These are phyloP conservation scores for Panonychus citri DNA, from an alignment of 1,140 invertebrate genomes.

Conservation along the genomic window DNA sequence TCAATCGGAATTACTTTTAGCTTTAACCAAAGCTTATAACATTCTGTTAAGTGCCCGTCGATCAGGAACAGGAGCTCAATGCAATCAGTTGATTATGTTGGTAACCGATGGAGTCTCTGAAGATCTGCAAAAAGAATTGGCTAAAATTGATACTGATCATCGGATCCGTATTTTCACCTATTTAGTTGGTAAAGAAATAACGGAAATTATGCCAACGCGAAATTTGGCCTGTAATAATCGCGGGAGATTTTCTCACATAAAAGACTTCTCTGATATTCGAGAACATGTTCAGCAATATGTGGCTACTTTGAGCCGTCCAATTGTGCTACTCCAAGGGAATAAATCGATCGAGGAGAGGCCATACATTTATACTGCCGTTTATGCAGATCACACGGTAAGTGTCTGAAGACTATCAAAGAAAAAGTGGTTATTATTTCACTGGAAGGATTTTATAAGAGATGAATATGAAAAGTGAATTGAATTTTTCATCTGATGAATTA, in stretches of 20 bases:
- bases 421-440: too few species aligned
- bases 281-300: slow-evolving; percentile 73
- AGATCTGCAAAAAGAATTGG: slow-evolving; percentile 25
- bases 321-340: slow-evolving; percentile 32
- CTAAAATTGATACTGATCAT: slow-evolving; percentile 6
- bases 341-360: slow-evolving; percentile 32
- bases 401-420: too few species aligned
- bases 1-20: slow-evolving; percentile 81
- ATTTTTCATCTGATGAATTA: too few species aligned
- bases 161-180: slow-evolving; percentile 90
- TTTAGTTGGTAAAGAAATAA: slow-evolving; percentile 75
- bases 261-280: slow-evolving; percentile 48
- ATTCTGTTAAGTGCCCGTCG: slow-evolving; percentile 32
- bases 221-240: slow-evolving; percentile 13
- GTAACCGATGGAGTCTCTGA: slow-evolving; percentile 91
- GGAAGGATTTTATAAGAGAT: too few species aligned
- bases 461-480: too few species aligned
- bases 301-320: slow-evolving; percentile 66
- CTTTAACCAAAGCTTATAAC: slow-evolving; percentile 68
- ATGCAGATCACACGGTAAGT: too few species aligned
- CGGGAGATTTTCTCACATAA: slow-evolving; percentile 66
- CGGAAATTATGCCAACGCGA: slow-evolving; percentile 49
- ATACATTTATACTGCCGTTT: slow-evolving; percentile 52
- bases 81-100: slow-evolving; percentile 94
- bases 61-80: slow-evolving; percentile 45